These are phyloP conservation scores for Troides oblongomaculatus DNA, from an alignment of 2,888 invertebrate genomes.

Conservation along the genomic window DNA sequence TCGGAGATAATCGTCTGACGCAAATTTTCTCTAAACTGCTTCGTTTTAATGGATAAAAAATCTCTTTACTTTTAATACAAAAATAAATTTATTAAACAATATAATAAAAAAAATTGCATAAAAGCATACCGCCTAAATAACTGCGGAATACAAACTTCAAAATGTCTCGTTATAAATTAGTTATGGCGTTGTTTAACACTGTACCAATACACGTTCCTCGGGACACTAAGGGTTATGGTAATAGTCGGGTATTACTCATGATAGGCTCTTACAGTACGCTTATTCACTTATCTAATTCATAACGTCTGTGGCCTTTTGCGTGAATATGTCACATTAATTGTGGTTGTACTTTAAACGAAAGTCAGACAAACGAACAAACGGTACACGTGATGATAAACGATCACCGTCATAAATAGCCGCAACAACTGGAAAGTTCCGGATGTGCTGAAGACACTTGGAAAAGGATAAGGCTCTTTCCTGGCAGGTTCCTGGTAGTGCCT, in stretches of 20 bases:
- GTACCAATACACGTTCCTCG: neutral
- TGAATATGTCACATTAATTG: neutral
- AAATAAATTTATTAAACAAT: conserved; percentile 1
- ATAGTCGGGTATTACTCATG: neutral
- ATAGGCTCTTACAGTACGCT: neutral
- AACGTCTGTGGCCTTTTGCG: conserved; percentile 3
- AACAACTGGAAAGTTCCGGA: too few relatives aligned
- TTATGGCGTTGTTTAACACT: conserved; percentile 11
- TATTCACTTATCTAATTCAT: conserved; percentile 8
- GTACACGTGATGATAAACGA: too few relatives aligned
- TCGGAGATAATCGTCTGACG: too few relatives aligned
- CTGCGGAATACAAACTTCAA: conserved; percentile 5
- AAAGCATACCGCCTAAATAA: conserved; percentile 3
- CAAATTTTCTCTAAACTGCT: too few relatives aligned
- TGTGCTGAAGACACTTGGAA: too few relatives aligned
- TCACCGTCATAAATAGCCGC: too few relatives aligned
- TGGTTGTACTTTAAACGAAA: neutral
- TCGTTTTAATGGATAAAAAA: too few relatives aligned
- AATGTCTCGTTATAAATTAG: conserved; percentile 19
- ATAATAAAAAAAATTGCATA: conserved; percentile 9
- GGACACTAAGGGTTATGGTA: neutral
- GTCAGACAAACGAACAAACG: too few relatives aligned
- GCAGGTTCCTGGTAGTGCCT: too few relatives aligned
- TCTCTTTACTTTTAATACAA: too few relatives aligned
- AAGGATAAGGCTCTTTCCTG: too few relatives aligned